phyloP scores from a whole-genome alignment of 1,140 invertebrate genomes.

The Protaetia brevitarsis region DNA sequence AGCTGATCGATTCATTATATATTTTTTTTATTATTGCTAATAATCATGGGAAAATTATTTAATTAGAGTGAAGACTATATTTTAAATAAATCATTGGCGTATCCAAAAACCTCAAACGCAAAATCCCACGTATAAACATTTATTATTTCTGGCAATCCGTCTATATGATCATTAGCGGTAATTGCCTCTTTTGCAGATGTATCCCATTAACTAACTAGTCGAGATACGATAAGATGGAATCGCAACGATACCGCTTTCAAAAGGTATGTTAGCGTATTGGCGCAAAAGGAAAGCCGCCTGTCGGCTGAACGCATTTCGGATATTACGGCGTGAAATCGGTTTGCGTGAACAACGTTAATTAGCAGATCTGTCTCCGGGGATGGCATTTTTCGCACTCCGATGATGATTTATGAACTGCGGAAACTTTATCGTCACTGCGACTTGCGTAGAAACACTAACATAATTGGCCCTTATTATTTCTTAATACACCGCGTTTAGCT shows the following conservation, averaged over 20 bases:
- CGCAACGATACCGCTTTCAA: neutral
- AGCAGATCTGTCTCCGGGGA: slow-evolving; percentile 22
- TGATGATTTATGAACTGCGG: slow-evolving; percentile 28
- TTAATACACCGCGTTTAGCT: too few relatives aligned
- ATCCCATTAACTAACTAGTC: slow-evolving; percentile 6
- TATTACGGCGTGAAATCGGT: slow-evolving; percentile 25
- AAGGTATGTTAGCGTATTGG: neutral
- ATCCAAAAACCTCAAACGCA: too few relatives aligned
- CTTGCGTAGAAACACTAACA: neutral
- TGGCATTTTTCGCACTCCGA: neutral
- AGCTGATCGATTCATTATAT: too few relatives aligned
- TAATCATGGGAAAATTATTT: too few relatives aligned
- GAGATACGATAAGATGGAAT: neutral
- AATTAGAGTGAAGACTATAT: too few relatives aligned
- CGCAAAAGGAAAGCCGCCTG: slow-evolving; percentile 24
- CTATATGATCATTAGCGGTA: neutral
- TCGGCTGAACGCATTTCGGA: slow-evolving; percentile 21
- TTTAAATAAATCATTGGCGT: too few relatives aligned
- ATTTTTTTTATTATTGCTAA: too few relatives aligned
- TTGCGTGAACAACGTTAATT: slow-evolving; percentile 28
- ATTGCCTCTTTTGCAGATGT: neutral
- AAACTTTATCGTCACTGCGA: slow-evolving; percentile 9
- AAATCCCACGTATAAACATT: neutral
- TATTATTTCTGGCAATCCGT: neutral
- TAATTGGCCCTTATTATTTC: too few relatives aligned